Evolutionary conservation across 2,797 vertebrate genomes (phyloP).

Genomic region (Telmatherina bonti): DNA sequence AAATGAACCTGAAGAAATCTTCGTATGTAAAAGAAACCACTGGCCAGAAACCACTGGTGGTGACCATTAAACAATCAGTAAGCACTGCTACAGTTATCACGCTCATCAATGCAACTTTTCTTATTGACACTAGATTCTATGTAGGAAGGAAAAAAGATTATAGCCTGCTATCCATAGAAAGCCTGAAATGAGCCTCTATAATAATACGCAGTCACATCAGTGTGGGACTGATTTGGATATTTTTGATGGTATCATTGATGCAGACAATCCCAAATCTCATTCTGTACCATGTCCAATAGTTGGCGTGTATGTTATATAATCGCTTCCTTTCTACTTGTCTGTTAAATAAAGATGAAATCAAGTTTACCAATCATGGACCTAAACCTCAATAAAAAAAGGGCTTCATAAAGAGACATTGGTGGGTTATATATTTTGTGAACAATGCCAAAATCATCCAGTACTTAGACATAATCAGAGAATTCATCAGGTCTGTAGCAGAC

Average conservation of each 20-base stretch:
- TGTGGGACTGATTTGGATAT: neutral
- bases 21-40: neutral
- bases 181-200: neutral
- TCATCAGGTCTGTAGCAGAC: conserved; percentile 11
- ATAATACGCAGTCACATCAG: neutral
- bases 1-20: no score
- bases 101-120: no score
- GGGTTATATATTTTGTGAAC: neutral
- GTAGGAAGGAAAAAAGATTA: no score
- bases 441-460: neutral
- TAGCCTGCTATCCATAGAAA: no score
- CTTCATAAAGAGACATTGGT: neutral
- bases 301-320: neutral
- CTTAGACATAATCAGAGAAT: neutral
- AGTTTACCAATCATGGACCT: neutral
- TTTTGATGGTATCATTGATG: neutral
- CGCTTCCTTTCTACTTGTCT: neutral
- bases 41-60: neutral
- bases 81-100: neutral
- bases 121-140: no score
- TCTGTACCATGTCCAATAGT: neutral
- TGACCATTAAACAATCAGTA: neutral
- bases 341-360: neutral
- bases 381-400: neutral
- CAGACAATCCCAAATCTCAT: neutral